Base-by-base conservation (phyloP, 2,888 invertebrate genomes). In the Melanostoma mellinum region DNA sequence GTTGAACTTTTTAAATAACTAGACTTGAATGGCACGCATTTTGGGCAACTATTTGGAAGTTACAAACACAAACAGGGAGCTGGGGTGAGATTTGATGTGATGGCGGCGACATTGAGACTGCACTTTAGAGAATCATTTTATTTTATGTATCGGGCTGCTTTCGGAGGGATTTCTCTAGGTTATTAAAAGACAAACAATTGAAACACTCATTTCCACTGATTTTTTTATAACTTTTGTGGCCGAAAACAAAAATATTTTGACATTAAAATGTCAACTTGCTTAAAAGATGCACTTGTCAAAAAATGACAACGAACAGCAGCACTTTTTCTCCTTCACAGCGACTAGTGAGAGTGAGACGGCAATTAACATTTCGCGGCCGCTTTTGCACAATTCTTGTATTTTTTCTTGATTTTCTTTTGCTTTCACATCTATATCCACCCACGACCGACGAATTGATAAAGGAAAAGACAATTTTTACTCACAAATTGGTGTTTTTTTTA, bases 211-310 rank as follows among this genome's bases (percentile, higher is more conserved):
- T 48, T 10, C 44, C 2, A 71, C n/a, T 50, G 32, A 40, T 46
- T 48, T 65, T 52, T 42, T 48, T 38, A 4, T 67, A 33, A 53
- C 6, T 20, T 40, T 44, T 60, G 4, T 44, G 6, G 6, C 6
- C 3, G 65, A 74, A 79, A 84, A 78, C 75, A 79, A 65, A 81
- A 84, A 84, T 79, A 79, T 84, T 79, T 84, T 84, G 84, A 84
- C 84, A 74, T 75, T 71, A 77, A 78, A 84, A 69, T 74, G 82
- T 84, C 82, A 84, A 74, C 53, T 53, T 50, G 20, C 20, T 20
- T 20, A 20, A 20, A 20, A 71, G 56, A 71, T 84, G 79, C 84
- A 79, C 78, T 84, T 84, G 84, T 84, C 84, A 84, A 58, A 84
- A 60, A 44, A 42, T 84, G 79, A 84, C 78, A 84, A 42, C 78